Conservation (phyloP, 2,113 vertebrate genomes). For the Cranoglanis bouderius region DNA sequence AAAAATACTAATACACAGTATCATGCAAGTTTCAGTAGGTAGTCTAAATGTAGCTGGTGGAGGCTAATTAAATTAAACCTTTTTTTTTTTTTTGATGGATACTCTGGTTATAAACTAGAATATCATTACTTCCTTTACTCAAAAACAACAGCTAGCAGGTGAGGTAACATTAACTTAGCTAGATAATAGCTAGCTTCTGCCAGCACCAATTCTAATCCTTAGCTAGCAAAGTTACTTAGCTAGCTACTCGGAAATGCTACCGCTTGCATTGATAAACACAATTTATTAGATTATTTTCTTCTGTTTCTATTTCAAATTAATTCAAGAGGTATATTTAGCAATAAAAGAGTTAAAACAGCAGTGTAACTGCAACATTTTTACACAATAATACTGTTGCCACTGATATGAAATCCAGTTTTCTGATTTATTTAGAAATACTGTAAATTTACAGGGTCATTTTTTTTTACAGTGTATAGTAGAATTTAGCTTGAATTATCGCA, state of each 20-base stretch:
- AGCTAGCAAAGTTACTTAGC: not conserved
- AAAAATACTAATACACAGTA: not conserved
- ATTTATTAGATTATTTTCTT: not conserved
- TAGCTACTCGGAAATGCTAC: not conserved
- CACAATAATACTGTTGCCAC: not conserved
- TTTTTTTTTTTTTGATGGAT: not conserved
- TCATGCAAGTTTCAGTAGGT: not conserved
- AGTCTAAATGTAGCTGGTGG: not conserved
- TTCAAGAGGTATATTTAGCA: not conserved
- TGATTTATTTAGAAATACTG: not conserved
- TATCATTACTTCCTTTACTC: not conserved
- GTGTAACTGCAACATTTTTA: not conserved
- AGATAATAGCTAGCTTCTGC: not conserved
- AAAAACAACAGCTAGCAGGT: not conserved
- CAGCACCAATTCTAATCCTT: not conserved
- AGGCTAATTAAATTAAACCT: not conserved
- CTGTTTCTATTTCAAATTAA: not conserved
- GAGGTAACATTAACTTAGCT: not conserved
- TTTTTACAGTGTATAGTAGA: not conserved
- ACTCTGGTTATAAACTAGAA: not conserved
- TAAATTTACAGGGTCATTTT: not conserved
- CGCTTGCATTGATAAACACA: not conserved
- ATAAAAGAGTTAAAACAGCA: not conserved
- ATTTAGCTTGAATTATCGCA: not conserved
- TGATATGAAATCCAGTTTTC: not conserved